Evolutionary conservation across 2,888 invertebrate species (phyloP), one percentile per base, ranked within the genome.

Genomic region (Tipula confusa): DNA sequence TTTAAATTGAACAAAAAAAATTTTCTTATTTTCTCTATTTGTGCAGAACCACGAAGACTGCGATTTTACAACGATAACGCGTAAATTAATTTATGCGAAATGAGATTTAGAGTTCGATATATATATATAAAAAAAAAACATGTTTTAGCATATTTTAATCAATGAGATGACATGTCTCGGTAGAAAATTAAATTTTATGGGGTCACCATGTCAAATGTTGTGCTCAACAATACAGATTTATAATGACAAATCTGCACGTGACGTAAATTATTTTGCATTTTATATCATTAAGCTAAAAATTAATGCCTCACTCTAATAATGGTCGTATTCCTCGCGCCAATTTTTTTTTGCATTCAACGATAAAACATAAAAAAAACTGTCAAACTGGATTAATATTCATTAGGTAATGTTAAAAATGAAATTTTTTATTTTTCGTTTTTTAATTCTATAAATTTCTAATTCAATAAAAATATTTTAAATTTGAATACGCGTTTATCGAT

Each of bases 11-110:
- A 64, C 24, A 64, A 64, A 64, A 33, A n/a, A 64, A 64, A 64
- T 64, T 64, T 64, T 64, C 64, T 64, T 64, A 64, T 64, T 64
- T 64, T 64, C 64, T 64, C 64, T 64, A 64, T 64, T 64, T 64
- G 24, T 64, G 64, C 64, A n/a, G 43, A 43, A 5, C 15, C n/a
- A 15, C 15, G 15, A 2, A 4, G 43, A 43, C 15, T 43, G 15
- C 43, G 64, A 64, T 64, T 64, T 18, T 24, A 9, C 11, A 64
- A 24, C 1, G 0, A 64, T 64, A 18, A 7, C 24, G 64, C 64
- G 48, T 48, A 18, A 48, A 24, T 64, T 64, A 64, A 64, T 64
- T 64, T 64, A 64, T 64, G 64, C 1, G 1, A 64, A n/a, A 64
- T 18, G 9, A 64, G 24, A 64, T 18, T 64, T 9, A 9, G 64